phyloP scores from a whole-genome alignment of 2,797 vertebrate genomes.

The Hypotaenidia okinawae region DNA sequence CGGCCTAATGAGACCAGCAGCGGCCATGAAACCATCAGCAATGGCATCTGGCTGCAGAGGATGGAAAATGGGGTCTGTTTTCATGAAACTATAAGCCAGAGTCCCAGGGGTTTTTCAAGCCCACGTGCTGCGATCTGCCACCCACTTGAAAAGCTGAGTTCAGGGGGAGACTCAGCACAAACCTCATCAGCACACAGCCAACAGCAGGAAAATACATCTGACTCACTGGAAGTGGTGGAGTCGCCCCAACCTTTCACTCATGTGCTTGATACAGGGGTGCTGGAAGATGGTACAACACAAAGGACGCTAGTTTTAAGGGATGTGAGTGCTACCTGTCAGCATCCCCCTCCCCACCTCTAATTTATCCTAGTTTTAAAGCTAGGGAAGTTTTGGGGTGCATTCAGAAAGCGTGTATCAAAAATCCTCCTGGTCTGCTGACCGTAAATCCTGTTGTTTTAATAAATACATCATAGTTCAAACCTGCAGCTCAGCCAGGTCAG shows the following conservation, averaged over 20 bases:
- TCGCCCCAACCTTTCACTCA: background rate
- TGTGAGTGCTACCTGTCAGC: rapidly evolving
- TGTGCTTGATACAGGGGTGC: rapidly evolving
- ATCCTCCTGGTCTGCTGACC: background rate
- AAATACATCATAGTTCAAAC: rapidly evolving
- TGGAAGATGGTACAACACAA: background rate
- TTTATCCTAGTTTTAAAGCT: background rate
- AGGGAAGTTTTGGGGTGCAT: no score
- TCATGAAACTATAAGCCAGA: background rate
- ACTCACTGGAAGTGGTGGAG: rapidly evolving
- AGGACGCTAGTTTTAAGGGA: background rate
- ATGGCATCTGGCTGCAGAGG: background rate
- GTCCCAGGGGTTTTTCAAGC: background rate
- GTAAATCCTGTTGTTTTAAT: background rate
- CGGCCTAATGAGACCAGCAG: background rate
- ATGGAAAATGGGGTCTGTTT: rapidly evolving
- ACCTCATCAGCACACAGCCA: background rate
- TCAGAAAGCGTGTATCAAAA: no score
- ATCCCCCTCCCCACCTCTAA: rapidly evolving
- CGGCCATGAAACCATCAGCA: rapidly evolving
- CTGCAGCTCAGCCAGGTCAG: background rate
- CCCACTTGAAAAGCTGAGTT: background rate
- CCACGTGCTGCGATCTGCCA: background rate
- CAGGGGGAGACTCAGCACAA: background rate
- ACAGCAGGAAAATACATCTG: background rate